Evolutionary conservation across 1,140 invertebrate genomes (phyloP), one percentile per base, ranked within the genome.

Genomic region (Anoplophora glabripennis): DNA sequence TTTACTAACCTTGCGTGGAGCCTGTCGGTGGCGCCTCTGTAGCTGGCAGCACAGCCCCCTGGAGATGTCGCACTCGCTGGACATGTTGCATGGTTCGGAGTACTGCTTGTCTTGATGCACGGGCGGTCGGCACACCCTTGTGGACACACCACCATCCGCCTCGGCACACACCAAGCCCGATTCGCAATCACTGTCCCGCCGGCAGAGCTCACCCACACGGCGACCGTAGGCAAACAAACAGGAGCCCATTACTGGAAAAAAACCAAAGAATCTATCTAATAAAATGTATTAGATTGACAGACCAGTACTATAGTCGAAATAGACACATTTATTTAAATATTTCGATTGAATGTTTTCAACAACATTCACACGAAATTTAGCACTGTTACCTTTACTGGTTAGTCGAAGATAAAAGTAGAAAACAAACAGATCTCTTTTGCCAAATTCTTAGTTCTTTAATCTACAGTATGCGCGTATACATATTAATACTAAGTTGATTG

Each of bases 1-100:
- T n/a, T n/a, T 48, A 44, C 45, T 77, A 77, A 90, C 88, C 82
- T 92, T 93, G 73, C 89, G 82, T 40, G 88, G 84, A 53, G 87
- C 85, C 79, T 90, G 90, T 41, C 92, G 82, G 74, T 94, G 92
- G 67, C 92, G 83, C 57, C 90, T 83, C 64, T 93, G 89, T 52
- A 93, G 78, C 74, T 93, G 90, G 75, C 92, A 95, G 75, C 92
- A 95, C 12, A 94, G 81, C 18, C 92, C 92, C 38, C 88, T 83
- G 41, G 83, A 84, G 59, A 93, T 87, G 75, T 94, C 91, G 66
- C 92, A 95, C 63, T 95, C 92, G 58, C 84, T 86, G 53, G 89
- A 93, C 73, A 88, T 86, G 52, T 79, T 78, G 76, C 92, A 95
- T 53, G 91, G 86, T 71, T 93, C 90, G 70, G 89, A 91, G 76